Base-by-base conservation (phyloP, 2,113 vertebrate species). In the Nannobrachium achirus region DNA sequence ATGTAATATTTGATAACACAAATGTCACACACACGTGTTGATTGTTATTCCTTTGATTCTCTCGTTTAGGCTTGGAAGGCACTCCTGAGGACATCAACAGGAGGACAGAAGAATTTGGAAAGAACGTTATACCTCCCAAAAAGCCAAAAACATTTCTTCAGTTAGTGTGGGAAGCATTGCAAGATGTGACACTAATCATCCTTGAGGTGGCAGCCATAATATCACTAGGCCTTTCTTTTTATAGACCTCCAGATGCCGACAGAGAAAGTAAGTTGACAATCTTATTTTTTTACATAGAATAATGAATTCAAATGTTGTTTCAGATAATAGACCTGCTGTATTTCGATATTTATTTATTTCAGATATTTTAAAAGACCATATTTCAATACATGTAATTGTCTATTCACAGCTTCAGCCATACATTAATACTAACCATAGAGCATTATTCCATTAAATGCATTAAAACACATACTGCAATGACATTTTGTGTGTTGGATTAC, bases 111-210 rank as follows among this genome's bases (percentile, higher is more conserved):
- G 93, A 92, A 83, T 99, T 97, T 92, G 97, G 97, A 87, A 93
- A 93, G 88, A 98, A 99, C 85, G 85, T 94, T 90, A 98, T 98
- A 92, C 96, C 97, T 93, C 97, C 96, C 69, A 98, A 99, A 94
- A 98, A 97, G 95, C 93, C 97, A 94, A 98, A 98, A 95, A 98
- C 97, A 80, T 99, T 99, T 93, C 90, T 98, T 90, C 95, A 97
- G 66, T 95, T 99, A 95, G 97, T 99, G 86, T 98, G 96, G 96
- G 97, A 99, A 93, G 96, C 97, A 87, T 93, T 99, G 90, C 97
- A 98, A 91, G 97, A 99, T 6, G 95, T 97, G 88, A 99, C 97
- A 33, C 93, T 99, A 90, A 99, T 99, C 92, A 97, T 98, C 91
- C 93, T 99, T 92, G 96, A 98, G 94, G 94, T 99, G 89, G 96